Evolutionary conservation across 2,113 vertebrate genomes (phyloP), one percentile per base, ranked within the genome.

Genomic region (Axis porcinus): DNA sequence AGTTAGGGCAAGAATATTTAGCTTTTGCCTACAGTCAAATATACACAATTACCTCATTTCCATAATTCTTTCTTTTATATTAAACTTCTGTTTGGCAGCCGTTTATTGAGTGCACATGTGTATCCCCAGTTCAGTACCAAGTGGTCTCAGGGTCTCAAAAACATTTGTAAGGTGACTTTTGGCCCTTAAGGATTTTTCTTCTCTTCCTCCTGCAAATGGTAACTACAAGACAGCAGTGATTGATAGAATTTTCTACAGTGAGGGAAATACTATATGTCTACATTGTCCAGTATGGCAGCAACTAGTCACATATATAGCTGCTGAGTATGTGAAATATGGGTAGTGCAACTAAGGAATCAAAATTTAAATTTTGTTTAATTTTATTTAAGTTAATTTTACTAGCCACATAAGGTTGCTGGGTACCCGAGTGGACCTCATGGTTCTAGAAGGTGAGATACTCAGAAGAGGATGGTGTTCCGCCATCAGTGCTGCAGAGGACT

Each of bases 401-500:
- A 86, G 4, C 6, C 55, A 27, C 60, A 5, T 14, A 28, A 45
- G 54, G 23, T 23, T 57, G 10, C 60, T 84, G 79, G 13, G 6
- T 43, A 4, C 52, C 13, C 7, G 33, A 3, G 1, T 70, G 58
- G 21, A 25, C 7, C 16, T 10, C 10, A 4, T 9, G 36, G 36
- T 19, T 36, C 30, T 33, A 8, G 40, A 19, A 64, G 74, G 13
- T 33, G 21, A 13, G 23, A 17, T 16, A 11, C 7, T 15, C 15
- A 9, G 23, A 25, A 40, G 82, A 30, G 47, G 16, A 5, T 17
- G 8, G 25, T 50, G 52, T 62, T 76, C 30, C 5, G 1, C n/a
- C 2, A 7, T 47, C 33, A 19, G 0, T n/a, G 6, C 4, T 50
- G 52, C 5, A 15, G 28, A 23, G 40, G 27, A 4, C 52, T 57